Evolutionary conservation across 1,140 invertebrate genomes (phyloP).

Genomic region (Ips nitidus): DNA sequence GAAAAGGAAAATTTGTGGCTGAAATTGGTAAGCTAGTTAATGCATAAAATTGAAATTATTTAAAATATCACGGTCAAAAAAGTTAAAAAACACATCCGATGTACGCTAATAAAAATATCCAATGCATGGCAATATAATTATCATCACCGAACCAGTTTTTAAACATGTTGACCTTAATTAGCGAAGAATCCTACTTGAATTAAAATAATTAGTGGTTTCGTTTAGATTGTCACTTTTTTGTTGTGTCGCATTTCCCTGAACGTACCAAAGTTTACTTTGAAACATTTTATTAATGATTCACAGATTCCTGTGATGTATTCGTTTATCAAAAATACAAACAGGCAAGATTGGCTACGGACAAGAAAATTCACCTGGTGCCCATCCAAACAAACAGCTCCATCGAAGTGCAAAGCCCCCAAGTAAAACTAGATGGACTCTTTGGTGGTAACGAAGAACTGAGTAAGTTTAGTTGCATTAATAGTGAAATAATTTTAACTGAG

Average conservation of each 20-base stretch:
- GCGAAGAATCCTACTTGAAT: no score
- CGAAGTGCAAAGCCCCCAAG: slow-evolving; percentile 36
- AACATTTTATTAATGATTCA: neutral
- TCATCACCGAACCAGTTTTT: no score
- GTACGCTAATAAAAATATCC: no score
- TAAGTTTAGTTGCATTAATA: slow-evolving; percentile 21
- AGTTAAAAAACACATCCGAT: no score
- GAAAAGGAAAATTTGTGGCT: slow-evolving; percentile 40
- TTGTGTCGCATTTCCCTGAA: no score
- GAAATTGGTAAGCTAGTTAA: slow-evolving; percentile 29
- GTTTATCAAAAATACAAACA: slow-evolving; percentile 38
- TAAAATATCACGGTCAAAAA: no score
- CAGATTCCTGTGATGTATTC: slow-evolving; percentile 11
- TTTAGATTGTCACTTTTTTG: no score
- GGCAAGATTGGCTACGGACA: slow-evolving; percentile 15
- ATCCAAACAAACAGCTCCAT: slow-evolving; percentile 39
- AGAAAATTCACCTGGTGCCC: slow-evolving; percentile 29
- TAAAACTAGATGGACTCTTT: slow-evolving; percentile 39
- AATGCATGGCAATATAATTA: no score
- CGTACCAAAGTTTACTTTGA: neutral
- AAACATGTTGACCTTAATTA: no score
- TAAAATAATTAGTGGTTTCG: no score
- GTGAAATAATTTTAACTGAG: neutral
- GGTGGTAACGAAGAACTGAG: slow-evolving; percentile 38
- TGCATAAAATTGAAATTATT: no score